Conservation (phyloP, 1,140 invertebrate species). For the Aphelenchoides besseyi region DNA sequence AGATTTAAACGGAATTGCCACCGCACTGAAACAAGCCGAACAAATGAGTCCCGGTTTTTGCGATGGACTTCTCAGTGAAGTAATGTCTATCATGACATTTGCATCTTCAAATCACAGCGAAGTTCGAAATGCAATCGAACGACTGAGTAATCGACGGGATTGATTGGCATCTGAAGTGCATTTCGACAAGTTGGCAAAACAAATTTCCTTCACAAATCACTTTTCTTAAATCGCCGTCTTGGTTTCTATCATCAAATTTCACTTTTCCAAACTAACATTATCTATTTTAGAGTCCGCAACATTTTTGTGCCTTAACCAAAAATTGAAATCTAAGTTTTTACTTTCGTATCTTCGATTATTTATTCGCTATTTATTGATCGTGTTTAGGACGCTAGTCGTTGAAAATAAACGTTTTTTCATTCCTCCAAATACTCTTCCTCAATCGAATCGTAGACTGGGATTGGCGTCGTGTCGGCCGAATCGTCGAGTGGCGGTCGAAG, state of each 20-base stretch:
- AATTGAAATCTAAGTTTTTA: background rate
- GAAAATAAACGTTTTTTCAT: background rate
- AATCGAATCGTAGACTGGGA: background rate
- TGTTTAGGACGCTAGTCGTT: background rate
- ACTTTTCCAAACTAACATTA: background rate
- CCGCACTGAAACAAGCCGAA: constrained; percentile 51
- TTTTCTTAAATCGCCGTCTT: background rate
- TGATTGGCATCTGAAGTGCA: background rate
- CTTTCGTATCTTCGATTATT: background rate
- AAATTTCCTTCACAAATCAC: background rate
- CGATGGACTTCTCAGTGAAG: constrained; percentile 55
- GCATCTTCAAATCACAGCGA: constrained; percentile 44
- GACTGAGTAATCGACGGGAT: constrained; percentile 36
- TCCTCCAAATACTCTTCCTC: background rate
- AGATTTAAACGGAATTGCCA: constrained; percentile 47
- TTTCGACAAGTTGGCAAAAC: too few species aligned
- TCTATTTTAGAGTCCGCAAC: too few species aligned
- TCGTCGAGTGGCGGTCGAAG: background rate
- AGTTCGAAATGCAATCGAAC: constrained; percentile 47
- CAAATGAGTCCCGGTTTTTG: constrained; percentile 53
- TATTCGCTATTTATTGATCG: background rate
- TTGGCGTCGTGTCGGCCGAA: background rate
- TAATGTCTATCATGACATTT: constrained; percentile 53
- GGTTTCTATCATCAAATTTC: background rate
- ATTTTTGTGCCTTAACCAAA: too few species aligned